Base-by-base conservation (phyloP, 2,888 invertebrate species). In the Acanthosepion lycidas region DNA sequence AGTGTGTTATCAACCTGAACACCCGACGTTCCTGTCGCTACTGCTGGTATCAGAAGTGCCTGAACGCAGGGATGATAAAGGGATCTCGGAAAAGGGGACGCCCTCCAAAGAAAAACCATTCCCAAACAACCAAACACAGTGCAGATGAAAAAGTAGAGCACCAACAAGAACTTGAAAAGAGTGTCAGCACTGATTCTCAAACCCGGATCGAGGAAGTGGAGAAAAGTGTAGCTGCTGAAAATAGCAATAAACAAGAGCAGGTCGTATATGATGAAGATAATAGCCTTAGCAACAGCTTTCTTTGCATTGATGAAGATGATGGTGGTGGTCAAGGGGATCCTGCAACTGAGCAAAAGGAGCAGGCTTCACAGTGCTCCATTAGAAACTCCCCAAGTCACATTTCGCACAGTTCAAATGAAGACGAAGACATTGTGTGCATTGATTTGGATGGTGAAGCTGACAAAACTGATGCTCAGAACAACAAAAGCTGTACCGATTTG, bases 41-140 rank as follows among this genome's bases (percentile, higher is more conserved):
- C 94, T 97, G 97, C 95, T 96, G 97, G 92, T 97, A 96, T 95
- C 96, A 97, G 95, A 96, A 96, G 92, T 97, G 97, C 95, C 95
- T 97, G 28, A 95, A 95, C 94, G 97, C 96, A 49, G 97, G 97
- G 95, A 97, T 97, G 97, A 28, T 93, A 53, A 93, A 49, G 28
- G 92, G 92, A 26, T 5, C 51, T 53, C 28, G 8, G 5, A 93
- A 49, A 51, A 42, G 92, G 18, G 92, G 92, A 1, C 92, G 92
- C 18, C 92, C 92, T n/a, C 92, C 92, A 53, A 93, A 59, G 55
- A 59, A 93, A 51, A n/a, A 26, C 33, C 20, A n/a, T 12, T 6
- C 8, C 6, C 51, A 93, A 49, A 51, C 92, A 28, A 12, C n/a
- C 12, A 78, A 78, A 78, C 1, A 20, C 55, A 20, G n/a, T 0